These are phyloP conservation scores for Tolmerus cingulatus DNA, from an alignment of 2,888 invertebrate species.

Conservation along the genomic window DNA sequence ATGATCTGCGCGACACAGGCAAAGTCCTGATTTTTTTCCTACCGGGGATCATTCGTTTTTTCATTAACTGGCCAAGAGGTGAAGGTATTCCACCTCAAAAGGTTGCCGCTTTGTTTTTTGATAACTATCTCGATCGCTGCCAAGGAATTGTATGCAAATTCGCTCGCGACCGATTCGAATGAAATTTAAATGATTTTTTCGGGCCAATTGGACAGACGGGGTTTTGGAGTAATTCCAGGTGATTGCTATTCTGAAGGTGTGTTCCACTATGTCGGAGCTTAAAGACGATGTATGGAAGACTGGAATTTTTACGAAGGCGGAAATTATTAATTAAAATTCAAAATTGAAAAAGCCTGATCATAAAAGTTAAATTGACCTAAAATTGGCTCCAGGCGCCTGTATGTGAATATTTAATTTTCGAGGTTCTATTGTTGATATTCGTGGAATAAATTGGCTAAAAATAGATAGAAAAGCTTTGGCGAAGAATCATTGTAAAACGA, in stretches of 20 bases:
- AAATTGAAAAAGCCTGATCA: neutral
- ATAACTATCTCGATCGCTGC: neutral
- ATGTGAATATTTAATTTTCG: neutral
- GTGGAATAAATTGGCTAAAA: too few species aligned
- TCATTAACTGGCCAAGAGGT: neutral
- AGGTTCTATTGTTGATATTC: neutral
- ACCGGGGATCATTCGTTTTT: neutral
- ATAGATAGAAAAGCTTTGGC: too few species aligned
- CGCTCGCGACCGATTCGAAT: neutral
- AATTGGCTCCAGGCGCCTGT: neutral
- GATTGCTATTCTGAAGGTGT: neutral
- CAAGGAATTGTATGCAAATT: slow-evolving; percentile 13
- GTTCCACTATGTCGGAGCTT: neutral
- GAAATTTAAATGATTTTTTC: neutral
- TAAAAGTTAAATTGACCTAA: neutral
- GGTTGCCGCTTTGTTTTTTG: slow-evolving; percentile 9
- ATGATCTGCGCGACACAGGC: neutral
- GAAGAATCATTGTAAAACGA: neutral
- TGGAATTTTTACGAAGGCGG: neutral
- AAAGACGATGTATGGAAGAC: neutral
- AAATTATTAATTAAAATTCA: neutral
- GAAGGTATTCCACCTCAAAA: neutral
- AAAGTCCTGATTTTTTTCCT: neutral
- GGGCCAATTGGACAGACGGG: neutral
- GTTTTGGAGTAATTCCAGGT: neutral